Base-by-base conservation (phyloP, 2,113 vertebrate genomes). In the Corythornis vintsioides region DNA sequence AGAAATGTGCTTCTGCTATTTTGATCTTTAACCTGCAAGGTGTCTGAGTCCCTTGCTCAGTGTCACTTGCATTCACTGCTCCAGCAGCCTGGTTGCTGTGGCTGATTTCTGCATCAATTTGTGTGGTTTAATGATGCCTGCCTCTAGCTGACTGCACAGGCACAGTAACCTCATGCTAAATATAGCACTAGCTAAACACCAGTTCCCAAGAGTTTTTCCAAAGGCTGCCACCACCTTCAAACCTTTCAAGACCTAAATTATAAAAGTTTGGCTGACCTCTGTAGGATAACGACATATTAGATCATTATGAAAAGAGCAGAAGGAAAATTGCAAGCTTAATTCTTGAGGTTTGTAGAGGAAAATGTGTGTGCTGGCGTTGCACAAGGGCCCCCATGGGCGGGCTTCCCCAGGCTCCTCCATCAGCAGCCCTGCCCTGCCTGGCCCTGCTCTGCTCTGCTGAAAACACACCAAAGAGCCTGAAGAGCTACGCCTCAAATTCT, bases 351-450 rank as follows among this genome's bases (percentile, higher is more conserved):
- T 65, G 42, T 13, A 82, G 47, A 10, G 48, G 47, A 38, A 89
- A 90, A 82, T 48, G n/a, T 2, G 2, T 13, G 25, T 35, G 9
- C 53, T 21, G 5, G 4, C 1, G 1, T 19, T 29, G 52, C 33
- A 35, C 0, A 0, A 63, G 66, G 53, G 28, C 45, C 45, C 0
- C 6, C 4, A 3, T 5, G 5, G 22, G 1, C 5, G 3, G 10
- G 17, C 25, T 71, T 55, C n/a, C 73, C 61, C 7, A 2, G 81
- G 57, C 77, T 63, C 56, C 53, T 90, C 13, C 0, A 9, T 67
- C 81, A 80, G 59, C 75, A 93, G 88, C 83, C 45, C 59, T 60
- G 6, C 56, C 53, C 72, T 50, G 48, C 47, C 48, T 50, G 47
- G 22, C 11, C 11, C 48, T 18, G 29, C 71, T 45, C 85, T 8